phyloP scores from a whole-genome alignment of 2,888 invertebrate species.

The Eulithis prunata region DNA sequence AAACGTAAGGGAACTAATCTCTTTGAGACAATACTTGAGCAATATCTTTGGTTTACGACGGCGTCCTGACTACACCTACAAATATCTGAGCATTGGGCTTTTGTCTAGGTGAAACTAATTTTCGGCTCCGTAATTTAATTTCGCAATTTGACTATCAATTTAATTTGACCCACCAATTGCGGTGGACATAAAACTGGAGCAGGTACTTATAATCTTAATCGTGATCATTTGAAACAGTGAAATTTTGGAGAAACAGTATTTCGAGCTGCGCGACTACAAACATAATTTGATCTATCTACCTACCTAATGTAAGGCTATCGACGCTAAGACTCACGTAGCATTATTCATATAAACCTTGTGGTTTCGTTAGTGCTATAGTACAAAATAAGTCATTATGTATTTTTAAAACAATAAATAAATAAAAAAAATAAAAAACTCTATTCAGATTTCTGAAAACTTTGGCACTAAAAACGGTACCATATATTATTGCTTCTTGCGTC shows the following conservation, averaged over 20 bases:
- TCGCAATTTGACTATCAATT: constrained; percentile 55
- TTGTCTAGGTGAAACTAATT: constrained; percentile 82
- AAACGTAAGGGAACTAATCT: constrained; percentile 76
- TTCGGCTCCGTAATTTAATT: constrained; percentile 75
- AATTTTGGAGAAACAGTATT: constrained; percentile 6
- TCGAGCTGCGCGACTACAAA: not conserved
- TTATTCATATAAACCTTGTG: too few relatives aligned
- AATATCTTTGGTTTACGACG: constrained; percentile 80
- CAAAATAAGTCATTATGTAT: too few relatives aligned
- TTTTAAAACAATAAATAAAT: too few relatives aligned
- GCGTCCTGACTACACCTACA: constrained; percentile 66
- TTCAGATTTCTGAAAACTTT: too few relatives aligned
- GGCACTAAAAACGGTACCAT: too few relatives aligned
- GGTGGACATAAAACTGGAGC: constrained; percentile 25
- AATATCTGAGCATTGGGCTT: constrained; percentile 76
- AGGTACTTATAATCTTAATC: constrained; percentile 5
- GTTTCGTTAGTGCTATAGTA: too few relatives aligned
- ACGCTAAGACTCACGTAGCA: too few relatives aligned
- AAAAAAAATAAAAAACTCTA: too few relatives aligned
- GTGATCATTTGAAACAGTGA: constrained; percentile 3
- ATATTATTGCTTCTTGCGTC: too few relatives aligned
- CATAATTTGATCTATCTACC: not conserved
- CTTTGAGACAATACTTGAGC: constrained; percentile 77
- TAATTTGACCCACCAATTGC: constrained; percentile 41
- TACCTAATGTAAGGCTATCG: too few relatives aligned